phyloP scores from a whole-genome alignment of 2,797 vertebrate genomes.

The Macrochelys suwanniensis region DNA sequence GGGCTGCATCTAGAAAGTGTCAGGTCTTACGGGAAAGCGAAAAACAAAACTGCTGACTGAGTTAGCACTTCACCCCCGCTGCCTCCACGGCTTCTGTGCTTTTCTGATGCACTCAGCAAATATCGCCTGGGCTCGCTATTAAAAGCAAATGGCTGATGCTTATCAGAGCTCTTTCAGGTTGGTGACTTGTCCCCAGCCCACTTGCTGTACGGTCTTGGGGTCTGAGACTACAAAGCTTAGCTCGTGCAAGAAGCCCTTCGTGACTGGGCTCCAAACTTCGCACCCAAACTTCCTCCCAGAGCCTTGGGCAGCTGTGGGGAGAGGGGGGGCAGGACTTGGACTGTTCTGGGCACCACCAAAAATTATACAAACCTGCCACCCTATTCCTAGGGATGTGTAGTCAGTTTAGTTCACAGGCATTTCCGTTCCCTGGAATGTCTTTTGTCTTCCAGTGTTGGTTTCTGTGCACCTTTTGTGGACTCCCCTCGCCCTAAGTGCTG shows the following conservation, averaged over 20 bases:
- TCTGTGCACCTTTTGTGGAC: neutral
- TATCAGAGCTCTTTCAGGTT: neutral
- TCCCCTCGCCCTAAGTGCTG: rapidly evolving
- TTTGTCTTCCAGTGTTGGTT: neutral
- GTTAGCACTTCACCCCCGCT: neutral
- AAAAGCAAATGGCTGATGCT: neutral
- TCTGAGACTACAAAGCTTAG: neutral
- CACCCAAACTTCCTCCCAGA: too few relatives aligned
- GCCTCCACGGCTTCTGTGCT: neutral
- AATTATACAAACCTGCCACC: too few relatives aligned
- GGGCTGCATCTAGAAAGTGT: rapidly evolving
- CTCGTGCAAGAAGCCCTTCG: rapidly evolving
- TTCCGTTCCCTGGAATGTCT: neutral
- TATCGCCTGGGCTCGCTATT: rapidly evolving
- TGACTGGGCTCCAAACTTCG: rapidly evolving
- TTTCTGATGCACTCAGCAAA: neutral
- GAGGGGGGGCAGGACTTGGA: too few relatives aligned
- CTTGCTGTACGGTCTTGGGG: neutral
- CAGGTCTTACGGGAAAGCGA: neutral
- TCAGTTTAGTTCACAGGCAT: too few relatives aligned
- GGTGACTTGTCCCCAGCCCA: neutral
- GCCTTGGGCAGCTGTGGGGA: too few relatives aligned
- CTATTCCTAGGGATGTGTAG: too few relatives aligned
- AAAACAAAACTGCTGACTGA: constrained; percentile 53
- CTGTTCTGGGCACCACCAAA: too few relatives aligned